A percentile compares a stretch with the other conserved stretches of the same genome.
These are phyloP conservation scores for Zoanthus solanderi DNA, from an alignment of 92 coral and sea anemone species.

Conservation along the genomic window DNA sequence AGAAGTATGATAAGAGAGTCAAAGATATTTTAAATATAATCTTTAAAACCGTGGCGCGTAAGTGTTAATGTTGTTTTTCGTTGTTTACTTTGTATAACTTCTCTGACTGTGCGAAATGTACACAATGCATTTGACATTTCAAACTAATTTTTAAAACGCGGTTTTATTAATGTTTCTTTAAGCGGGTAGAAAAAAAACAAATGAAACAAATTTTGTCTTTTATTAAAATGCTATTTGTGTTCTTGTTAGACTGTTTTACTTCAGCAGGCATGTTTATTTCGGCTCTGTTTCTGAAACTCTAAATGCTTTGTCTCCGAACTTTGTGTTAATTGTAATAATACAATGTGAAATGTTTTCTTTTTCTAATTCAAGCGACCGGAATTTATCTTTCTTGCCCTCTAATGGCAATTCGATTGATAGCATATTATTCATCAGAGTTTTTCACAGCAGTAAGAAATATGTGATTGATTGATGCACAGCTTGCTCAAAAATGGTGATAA, in stretches of 20 bases:
- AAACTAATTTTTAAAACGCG: slow-evolving; percentile 4
- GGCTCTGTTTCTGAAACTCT: neutral
- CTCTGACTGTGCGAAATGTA: neutral
- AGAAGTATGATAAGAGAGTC: neutral
- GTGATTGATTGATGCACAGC: too few relatives aligned
- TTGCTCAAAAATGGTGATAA: too few relatives aligned
- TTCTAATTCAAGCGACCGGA: neutral
- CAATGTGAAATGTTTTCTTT: neutral
- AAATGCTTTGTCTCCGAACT: neutral
- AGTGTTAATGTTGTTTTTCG: neutral
- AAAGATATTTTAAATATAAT: neutral
- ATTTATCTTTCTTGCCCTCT: neutral
- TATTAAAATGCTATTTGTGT: too few relatives aligned
- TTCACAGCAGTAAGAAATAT: too few relatives aligned
- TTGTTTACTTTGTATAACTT: neutral
- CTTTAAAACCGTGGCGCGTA: slow-evolving; percentile 7
- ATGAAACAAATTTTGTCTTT: too few relatives aligned
- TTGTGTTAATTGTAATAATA: neutral
- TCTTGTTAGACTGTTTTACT: too few relatives aligned
- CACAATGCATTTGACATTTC: neutral
- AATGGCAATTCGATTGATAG: neutral
- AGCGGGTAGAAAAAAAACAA: too few relatives aligned
- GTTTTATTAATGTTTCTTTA: too few relatives aligned
- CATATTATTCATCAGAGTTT: neutral
- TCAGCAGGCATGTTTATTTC: too few relatives aligned